Evolutionary conservation across 2,797 vertebrate genomes (phyloP), one percentile per base, ranked within the genome.

Genomic region (Anabas testudineus): DNA sequence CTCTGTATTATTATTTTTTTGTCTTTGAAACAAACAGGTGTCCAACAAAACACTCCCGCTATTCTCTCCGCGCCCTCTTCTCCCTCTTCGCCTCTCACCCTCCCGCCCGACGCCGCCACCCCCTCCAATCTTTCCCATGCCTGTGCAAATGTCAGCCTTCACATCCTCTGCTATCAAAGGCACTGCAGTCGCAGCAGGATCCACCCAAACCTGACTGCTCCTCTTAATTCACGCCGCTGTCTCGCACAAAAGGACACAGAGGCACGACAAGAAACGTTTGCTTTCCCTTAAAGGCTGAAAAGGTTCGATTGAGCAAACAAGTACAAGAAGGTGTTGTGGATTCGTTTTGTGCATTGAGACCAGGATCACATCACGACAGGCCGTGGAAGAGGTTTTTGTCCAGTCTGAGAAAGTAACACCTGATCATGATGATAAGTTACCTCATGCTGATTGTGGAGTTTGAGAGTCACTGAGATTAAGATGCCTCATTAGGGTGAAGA

Each of bases 71-170:
- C 15, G 14, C 37, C 63, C 39, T 45, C 60, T n/a, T n/a, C 46
- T 36, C 42, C 54, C 48, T 19, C 57, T 52, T 30, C 42, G 10
- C 55, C 58, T 45, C 71, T 57, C 69, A 6, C n/a, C 71, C 46
- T 34, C 34, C 30, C 45, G 43, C 10, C 43, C 26, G 24, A 24
- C 19, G 28, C n/a, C 22, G 49, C 5, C 51, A 15, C 58, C 58
- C 1, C 36, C 48, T 14, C n/a, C n/a, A n/a, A n/a, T n/a, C n/a
- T n/a, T n/a, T 39, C 71, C 43, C 34, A 28, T 12, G 42, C 48
- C 65, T 41, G 22, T 73, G 64, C 65, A 90, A 90, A 91, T 90
- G 87, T 83, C 85, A 88, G 55, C 84, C 81, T 84, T 88, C 85
- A 81, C 79, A 83, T 86, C 76, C 52, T 73, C 78, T 76, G 71